Conservation (phyloP, 2,888 invertebrate genomes). For the Habrosyne pyritoides region DNA sequence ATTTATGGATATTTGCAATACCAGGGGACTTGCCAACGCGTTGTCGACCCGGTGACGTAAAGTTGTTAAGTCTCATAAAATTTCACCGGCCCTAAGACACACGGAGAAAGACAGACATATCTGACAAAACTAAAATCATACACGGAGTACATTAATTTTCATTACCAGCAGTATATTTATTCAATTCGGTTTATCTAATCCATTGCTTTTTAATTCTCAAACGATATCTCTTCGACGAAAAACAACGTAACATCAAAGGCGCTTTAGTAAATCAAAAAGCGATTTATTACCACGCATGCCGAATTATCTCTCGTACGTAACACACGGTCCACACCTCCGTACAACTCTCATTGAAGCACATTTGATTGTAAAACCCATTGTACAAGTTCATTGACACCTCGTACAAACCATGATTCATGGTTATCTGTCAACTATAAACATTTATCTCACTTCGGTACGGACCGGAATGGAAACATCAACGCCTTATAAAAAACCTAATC, state of each 20-base stretch:
- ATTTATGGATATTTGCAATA: too few relatives aligned
- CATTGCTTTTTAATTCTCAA: conserved; percentile 5
- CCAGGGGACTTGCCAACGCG: too few relatives aligned
- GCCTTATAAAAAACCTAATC: conserved; percentile 61
- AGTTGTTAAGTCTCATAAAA: too few relatives aligned
- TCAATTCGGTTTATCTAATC: background rate
- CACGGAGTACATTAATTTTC: too few relatives aligned
- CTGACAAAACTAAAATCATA: too few relatives aligned
- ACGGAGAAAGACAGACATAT: too few relatives aligned
- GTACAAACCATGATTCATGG: conserved; percentile 19
- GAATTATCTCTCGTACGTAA: background rate
- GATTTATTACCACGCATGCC: conserved; percentile 13
- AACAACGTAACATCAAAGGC: conserved; percentile 16
- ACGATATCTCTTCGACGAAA: conserved; percentile 9
- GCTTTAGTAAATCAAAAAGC: conserved; percentile 36
- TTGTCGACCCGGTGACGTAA: too few relatives aligned
- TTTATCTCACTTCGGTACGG: conserved; percentile 52
- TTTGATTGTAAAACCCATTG: conserved; percentile 48
- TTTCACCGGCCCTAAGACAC: too few relatives aligned
- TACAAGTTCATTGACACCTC: conserved; percentile 50
- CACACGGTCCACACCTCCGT: background rate
- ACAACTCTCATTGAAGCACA: background rate
- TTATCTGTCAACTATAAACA: conserved; percentile 31
- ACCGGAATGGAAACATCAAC: conserved; percentile 29
- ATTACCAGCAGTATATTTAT: too few relatives aligned